Evolutionary conservation across 1,140 invertebrate species (phyloP).

Genomic region (Achroia grisella): DNA sequence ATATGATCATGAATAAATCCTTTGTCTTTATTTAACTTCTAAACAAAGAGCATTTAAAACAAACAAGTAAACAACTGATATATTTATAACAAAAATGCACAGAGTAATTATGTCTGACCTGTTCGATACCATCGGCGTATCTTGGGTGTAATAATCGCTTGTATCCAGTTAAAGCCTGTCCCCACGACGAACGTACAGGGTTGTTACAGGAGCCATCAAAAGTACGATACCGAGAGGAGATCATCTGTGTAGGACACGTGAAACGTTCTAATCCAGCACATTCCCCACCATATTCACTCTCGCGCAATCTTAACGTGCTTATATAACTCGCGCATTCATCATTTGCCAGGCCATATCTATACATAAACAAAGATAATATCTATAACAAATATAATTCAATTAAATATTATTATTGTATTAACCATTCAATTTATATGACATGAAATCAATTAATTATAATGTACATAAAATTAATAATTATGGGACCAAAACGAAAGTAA

Average conservation of each 20-base stretch:
- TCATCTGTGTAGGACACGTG: constrained; percentile 57
- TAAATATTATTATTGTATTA: too few relatives aligned
- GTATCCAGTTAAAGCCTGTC: constrained; percentile 74
- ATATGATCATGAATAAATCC: too few relatives aligned
- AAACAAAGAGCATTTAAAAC: too few relatives aligned
- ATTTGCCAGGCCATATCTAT: constrained; percentile 71
- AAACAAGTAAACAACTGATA: too few relatives aligned
- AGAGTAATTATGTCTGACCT: constrained; percentile 43
- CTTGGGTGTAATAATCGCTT: constrained; percentile 77
- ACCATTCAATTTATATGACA: too few relatives aligned
- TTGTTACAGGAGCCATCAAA: constrained; percentile 87
- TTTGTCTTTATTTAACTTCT: too few relatives aligned
- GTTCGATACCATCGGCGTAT: constrained; percentile 79
- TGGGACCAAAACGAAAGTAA: too few relatives aligned
- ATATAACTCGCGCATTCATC: constrained; percentile 77
- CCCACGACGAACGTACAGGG: constrained; percentile 72
- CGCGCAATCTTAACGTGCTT: constrained; percentile 73
- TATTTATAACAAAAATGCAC: too few relatives aligned
- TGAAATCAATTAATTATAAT: too few relatives aligned
- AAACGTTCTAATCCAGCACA: constrained; percentile 65
- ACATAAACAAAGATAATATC: constrained; percentile 13
- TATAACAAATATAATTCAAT: too few relatives aligned
- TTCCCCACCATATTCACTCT: constrained; percentile 67
- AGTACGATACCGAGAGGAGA: constrained; percentile 73
- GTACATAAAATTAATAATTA: too few relatives aligned